A percentile compares a stretch with the other conserved stretches of the same genome.
Evolutionary conservation across 1,140 invertebrate species (phyloP).

Genomic region (Pseudachorutes palmiensis): DNA sequence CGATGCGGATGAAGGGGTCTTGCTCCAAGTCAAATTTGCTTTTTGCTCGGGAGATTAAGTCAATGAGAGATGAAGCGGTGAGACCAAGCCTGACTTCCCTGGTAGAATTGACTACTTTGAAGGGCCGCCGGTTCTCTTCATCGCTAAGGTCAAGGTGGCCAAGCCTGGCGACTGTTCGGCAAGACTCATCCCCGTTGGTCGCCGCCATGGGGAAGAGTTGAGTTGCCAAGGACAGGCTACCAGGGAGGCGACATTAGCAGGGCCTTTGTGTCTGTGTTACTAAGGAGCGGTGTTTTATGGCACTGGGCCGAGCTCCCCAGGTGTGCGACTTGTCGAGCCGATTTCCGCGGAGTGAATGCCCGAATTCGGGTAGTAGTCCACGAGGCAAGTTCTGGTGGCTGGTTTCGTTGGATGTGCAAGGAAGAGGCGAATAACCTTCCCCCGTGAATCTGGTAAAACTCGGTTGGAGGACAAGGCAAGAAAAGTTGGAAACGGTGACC

Average conservation of each 20-base stretch:
- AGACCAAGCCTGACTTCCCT: slow-evolving; percentile 70
- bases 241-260: background rate
- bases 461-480: background rate
- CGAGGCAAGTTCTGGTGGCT: too few species aligned
- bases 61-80: slow-evolving; percentile 63
- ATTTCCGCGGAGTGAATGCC: slow-evolving; percentile 1
- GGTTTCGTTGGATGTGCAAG: background rate
- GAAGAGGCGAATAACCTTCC: slow-evolving; percentile 6
- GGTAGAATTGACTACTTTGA: slow-evolving; percentile 59
- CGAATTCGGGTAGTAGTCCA: slow-evolving; percentile 11
- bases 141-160: background rate
- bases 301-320: background rate
- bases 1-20: slow-evolving; percentile 57
- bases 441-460: background rate
- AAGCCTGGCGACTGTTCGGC: background rate
- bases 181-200: background rate
- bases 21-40: slow-evolving; percentile 52
- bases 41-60: slow-evolving; percentile 42
- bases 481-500: slow-evolving; percentile 9
- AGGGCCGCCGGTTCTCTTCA: slow-evolving; percentile 42
- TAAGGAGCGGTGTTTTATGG: background rate
- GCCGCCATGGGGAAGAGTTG: background rate
- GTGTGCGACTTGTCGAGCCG: background rate
- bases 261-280: background rate
- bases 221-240: too few species aligned